Evolutionary conservation across 2,113 vertebrate species (phyloP).

Genomic region (Puma concolor): DNA sequence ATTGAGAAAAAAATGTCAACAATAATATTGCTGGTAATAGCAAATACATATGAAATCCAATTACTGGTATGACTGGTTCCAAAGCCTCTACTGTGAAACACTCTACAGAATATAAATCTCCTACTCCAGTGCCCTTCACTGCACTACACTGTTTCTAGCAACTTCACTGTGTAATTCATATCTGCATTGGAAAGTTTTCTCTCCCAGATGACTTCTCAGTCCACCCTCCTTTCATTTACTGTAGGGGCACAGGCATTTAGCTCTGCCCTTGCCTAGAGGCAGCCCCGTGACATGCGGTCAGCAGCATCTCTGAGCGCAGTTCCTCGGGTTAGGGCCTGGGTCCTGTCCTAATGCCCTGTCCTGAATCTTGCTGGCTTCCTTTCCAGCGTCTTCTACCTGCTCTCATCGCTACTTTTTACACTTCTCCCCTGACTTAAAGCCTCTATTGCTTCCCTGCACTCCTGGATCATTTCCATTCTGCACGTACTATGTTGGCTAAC

Average conservation of each 20-base stretch:
- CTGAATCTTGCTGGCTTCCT: not conserved
- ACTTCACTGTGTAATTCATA: not conserved
- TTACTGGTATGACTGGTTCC: not conserved
- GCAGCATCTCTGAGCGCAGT: not conserved
- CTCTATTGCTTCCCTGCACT: not conserved
- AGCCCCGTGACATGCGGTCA: fast-evolving
- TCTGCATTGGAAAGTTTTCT: not conserved
- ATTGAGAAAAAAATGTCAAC: not conserved
- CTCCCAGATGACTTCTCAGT: not conserved
- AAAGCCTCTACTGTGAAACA: not conserved
- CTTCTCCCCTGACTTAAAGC: not conserved
- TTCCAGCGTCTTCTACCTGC: not conserved
- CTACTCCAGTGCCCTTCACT: not conserved
- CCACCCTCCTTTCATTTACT: not conserved
- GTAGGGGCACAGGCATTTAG: not conserved
- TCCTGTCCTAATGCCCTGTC: not conserved
- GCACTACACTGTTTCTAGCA: not conserved
- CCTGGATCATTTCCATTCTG: not conserved
- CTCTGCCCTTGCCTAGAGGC: not conserved
- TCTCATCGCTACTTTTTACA: not conserved
- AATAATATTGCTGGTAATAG: not conserved
- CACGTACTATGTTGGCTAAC: not conserved
- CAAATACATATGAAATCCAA: not conserved
- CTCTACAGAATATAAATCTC: not conserved
- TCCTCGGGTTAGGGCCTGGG: not conserved